These are phyloP conservation scores for Elymnias hypermnestra DNA, from an alignment of 1,140 invertebrate genomes.

Conservation along the genomic window DNA sequence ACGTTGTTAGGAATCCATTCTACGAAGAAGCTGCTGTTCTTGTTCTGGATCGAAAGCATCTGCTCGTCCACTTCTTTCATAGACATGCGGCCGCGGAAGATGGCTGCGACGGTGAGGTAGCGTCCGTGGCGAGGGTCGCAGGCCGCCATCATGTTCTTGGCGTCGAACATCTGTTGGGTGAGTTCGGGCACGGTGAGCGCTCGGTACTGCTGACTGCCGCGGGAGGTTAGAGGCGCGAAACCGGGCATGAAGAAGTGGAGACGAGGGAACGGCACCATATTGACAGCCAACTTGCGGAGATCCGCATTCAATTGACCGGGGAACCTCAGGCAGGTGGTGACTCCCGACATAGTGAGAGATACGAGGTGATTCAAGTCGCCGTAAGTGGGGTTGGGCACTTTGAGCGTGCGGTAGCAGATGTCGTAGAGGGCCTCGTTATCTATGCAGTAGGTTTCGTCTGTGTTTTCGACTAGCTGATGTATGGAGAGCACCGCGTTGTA, in stretches of 20 bases:
- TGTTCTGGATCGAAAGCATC: slow-evolving; percentile 83
- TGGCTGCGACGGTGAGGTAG: too few relatives aligned
- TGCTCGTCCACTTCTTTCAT: slow-evolving; percentile 95
- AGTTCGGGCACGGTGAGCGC: slow-evolving; percentile 85
- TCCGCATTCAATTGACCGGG: slow-evolving; percentile 92
- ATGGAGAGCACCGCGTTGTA: slow-evolving; percentile 86
- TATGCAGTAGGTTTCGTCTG: slow-evolving; percentile 89
- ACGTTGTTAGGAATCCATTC: slow-evolving; percentile 87
- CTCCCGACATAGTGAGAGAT: slow-evolving; percentile 86
- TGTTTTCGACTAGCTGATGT: slow-evolving; percentile 89
- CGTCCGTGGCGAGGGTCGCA: slow-evolving; percentile 88
- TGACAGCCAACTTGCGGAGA: too few relatives aligned
- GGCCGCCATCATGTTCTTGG: slow-evolving; percentile 95
- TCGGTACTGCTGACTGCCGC: too few relatives aligned
- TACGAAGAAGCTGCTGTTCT: slow-evolving; percentile 83
- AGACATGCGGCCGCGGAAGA: slow-evolving; percentile 89
- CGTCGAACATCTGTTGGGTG: slow-evolving; percentile 91
- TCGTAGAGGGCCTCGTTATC: too few relatives aligned
- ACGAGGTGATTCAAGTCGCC: slow-evolving; percentile 87
- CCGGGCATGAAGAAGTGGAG: slow-evolving; percentile 98
- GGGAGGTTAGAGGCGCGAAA: slow-evolving; percentile 90
- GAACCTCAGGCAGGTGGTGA: too few relatives aligned
- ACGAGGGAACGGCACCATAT: too few relatives aligned
- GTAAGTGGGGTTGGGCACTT: slow-evolving; percentile 87
- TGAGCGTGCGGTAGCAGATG: slow-evolving; percentile 88